Percentiles rank a stretch among this genome's conserved stretches.
These are phyloP conservation scores for Zaprionus camerounensis DNA, from an alignment of 1,140 invertebrate genomes.

Conservation along the genomic window DNA sequence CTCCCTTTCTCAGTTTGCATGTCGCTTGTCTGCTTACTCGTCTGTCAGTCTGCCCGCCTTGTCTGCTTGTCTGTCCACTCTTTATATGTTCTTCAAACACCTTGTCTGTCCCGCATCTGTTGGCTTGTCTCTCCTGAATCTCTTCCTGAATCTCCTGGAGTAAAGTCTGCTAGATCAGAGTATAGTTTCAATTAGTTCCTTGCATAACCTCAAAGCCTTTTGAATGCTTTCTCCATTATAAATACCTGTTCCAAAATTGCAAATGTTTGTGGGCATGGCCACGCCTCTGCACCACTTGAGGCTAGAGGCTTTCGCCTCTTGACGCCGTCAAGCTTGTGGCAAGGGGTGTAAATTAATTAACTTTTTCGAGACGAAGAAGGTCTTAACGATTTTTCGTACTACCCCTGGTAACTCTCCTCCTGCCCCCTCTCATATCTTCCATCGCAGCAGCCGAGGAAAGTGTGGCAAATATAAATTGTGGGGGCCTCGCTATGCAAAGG, in stretches of 20 bases:
- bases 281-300: conserved; percentile 23
- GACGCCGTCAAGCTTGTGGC: conserved; percentile 41
- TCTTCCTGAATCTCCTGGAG: too few relatives aligned
- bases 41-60: not conserved
- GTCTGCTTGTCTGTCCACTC: not conserved
- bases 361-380: conserved; percentile 77
- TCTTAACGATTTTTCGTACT: conserved; percentile 69
- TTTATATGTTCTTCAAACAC: not conserved
- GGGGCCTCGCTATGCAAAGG: conserved; percentile 63
- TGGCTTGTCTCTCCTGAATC: not conserved
- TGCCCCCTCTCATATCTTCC: not conserved
- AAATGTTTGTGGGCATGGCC: conserved; percentile 16
- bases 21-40: not conserved
- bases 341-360: conserved; percentile 76
- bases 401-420: conserved; percentile 30
- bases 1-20: not conserved
- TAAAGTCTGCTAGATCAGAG: not conserved
- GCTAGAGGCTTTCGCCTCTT: conserved; percentile 50
- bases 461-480: conserved; percentile 82
- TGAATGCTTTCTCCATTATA: conserved; percentile 6
- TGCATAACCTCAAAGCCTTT: not conserved
- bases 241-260: conserved; percentile 18
- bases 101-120: not conserved
- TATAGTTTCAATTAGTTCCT: not conserved
- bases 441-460: conserved; percentile 43